phyloP scores from a whole-genome alignment of 2,113 vertebrate genomes.

The human (Homo sapiens) region DNA sequence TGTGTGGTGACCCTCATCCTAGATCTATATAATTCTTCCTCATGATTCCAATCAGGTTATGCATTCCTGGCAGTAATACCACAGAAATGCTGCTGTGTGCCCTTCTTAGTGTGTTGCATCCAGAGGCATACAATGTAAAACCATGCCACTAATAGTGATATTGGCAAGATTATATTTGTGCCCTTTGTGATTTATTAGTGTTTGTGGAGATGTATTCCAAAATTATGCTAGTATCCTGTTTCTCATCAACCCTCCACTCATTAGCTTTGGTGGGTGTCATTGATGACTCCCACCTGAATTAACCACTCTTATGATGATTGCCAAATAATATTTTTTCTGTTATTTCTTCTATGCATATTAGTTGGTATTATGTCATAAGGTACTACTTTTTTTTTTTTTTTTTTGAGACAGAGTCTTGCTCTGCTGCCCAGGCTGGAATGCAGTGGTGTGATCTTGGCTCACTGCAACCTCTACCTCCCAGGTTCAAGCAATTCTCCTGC shows the following conservation, averaged over 20 bases:
- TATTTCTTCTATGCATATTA: not conserved
- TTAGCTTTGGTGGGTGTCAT: not conserved
- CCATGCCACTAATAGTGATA: not conserved
- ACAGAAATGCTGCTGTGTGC: not conserved
- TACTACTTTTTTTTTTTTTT: not conserved
- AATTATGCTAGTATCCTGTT: not conserved
- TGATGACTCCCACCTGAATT: slow-evolving; percentile 6
- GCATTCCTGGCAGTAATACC: slow-evolving; percentile 14
- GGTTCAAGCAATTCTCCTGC: too few relatives aligned
- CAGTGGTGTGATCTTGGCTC: too few relatives aligned
- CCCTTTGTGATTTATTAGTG: slow-evolving; percentile 21
- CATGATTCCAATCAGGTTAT: not conserved
- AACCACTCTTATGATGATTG: slow-evolving; percentile 4
- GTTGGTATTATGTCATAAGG: slow-evolving; percentile 23
- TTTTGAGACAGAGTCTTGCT: too few relatives aligned
- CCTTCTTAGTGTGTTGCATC: not conserved
- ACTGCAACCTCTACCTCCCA: too few relatives aligned
- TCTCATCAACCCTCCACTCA: not conserved
- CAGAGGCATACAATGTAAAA: not conserved
- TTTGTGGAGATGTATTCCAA: not conserved
- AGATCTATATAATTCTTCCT: not conserved
- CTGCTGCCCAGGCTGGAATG: too few relatives aligned
- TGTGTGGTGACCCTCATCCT: not conserved
- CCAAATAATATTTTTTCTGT: not conserved
- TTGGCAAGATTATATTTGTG: not conserved